phyloP scores from a whole-genome alignment of 2,113 vertebrate genomes.

The Polypterus bichir region DNA sequence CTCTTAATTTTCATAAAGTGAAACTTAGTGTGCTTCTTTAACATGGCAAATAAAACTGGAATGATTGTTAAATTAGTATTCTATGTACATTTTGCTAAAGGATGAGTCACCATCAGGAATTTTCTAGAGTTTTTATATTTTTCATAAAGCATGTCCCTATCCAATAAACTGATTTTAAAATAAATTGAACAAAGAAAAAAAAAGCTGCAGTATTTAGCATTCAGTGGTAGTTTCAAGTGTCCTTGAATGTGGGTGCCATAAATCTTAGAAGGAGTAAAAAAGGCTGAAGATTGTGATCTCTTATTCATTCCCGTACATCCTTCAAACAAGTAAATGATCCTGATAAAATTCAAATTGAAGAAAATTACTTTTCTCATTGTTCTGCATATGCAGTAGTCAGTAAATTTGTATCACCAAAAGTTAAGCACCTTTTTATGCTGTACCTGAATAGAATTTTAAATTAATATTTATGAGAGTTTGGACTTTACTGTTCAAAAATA shows the following conservation, averaged over 20 bases:
- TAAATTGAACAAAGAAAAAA: conserved; percentile 41
- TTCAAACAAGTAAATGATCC: conserved; percentile 42
- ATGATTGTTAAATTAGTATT: no score
- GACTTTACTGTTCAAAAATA: no score
- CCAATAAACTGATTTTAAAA: conserved; percentile 27
- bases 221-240: conserved; percentile 29
- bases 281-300: conserved; percentile 38
- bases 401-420: conserved; percentile 13
- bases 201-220: conserved; percentile 34
- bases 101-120: no score
- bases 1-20: no score
- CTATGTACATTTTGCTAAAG: no score
- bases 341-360: conserved; percentile 35
- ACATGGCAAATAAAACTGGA: no score
- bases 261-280: conserved; percentile 52
- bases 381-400: conserved; percentile 27
- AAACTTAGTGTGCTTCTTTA: no score
- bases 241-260: conserved; percentile 41
- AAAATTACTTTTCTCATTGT: conserved; percentile 33
- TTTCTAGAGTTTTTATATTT: no score
- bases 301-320: conserved; percentile 39
- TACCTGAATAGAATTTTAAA: no score
- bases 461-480: no score
- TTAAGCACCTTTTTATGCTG: conserved; percentile 2
- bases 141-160: no score